Evolutionary conservation across 2,888 invertebrate genomes (phyloP).

Genomic region (Rutpela maculata): DNA sequence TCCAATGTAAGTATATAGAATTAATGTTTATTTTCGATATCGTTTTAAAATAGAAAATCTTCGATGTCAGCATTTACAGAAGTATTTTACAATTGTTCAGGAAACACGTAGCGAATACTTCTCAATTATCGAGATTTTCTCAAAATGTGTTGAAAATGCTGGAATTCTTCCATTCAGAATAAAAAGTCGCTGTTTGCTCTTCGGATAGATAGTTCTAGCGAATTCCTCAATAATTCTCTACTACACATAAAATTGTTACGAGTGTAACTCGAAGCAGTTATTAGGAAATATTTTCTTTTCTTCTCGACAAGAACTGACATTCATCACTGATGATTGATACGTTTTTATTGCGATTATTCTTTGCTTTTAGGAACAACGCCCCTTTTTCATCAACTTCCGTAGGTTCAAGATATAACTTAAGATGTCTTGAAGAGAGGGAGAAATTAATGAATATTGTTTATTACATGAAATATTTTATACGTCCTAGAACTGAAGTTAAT

Average conservation of each 20-base stretch:
- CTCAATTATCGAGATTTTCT: not conserved
- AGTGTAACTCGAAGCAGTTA: not conserved
- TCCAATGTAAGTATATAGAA: too few relatives aligned
- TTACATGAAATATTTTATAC: not conserved
- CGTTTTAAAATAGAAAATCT: too few relatives aligned
- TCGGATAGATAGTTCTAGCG: not conserved
- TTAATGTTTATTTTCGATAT: too few relatives aligned
- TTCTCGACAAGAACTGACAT: not conserved
- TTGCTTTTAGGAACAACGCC: constrained; percentile 26
- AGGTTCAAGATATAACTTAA: constrained; percentile 10
- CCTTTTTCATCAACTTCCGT: constrained; percentile 15
- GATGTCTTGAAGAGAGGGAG: not conserved
- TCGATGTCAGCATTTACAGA: not conserved
- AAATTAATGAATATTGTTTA: not conserved
- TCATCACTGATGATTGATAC: constrained; percentile 23
- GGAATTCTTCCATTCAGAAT: not conserved
- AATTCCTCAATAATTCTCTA: not conserved
- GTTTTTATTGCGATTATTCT: constrained; percentile 19
- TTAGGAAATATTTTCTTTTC: constrained; percentile 15
- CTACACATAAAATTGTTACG: not conserved
- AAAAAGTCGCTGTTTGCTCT: not conserved
- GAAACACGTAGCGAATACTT: not conserved
- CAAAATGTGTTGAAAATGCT: not conserved
- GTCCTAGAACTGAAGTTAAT: not conserved
- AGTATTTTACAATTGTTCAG: not conserved